A percentile compares a stretch with the other conserved stretches of the same genome.
Evolutionary conservation across 2,888 invertebrate species (phyloP).

Genomic region (Drosophila silvestris): DNA sequence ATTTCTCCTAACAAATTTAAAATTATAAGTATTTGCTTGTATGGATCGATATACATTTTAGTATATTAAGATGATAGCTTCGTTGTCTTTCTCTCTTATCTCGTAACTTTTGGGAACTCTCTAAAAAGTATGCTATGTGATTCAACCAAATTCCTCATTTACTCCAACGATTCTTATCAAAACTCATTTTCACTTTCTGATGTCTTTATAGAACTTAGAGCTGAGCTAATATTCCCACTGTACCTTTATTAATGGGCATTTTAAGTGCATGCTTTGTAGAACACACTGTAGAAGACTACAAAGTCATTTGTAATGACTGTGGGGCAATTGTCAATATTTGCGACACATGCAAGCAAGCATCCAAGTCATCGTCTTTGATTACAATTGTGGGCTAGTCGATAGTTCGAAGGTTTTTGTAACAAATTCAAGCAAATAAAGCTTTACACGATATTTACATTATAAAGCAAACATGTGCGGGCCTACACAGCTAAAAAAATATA

Average conservation of each 20-base stretch:
- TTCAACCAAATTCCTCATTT: not conserved
- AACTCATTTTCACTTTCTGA: not conserved
- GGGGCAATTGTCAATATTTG: constrained; percentile 73
- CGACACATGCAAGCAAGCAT: constrained; percentile 66
- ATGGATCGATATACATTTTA: not conserved
- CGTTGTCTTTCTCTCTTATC: not conserved
- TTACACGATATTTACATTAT: constrained; percentile 68
- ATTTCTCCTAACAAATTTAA: not conserved
- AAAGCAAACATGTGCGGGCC: constrained; percentile 52
- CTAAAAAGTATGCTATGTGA: constrained; percentile 45
- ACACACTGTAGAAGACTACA: constrained; percentile 40
- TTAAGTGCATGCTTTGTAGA: constrained; percentile 55
- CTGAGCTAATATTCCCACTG: constrained; percentile 7
- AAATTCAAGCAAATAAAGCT: constrained; percentile 70
- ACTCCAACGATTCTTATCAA: not conserved
- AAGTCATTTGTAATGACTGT: constrained; percentile 56
- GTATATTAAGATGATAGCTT: too few relatives aligned
- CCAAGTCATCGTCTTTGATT: constrained; percentile 66
- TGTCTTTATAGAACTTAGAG: not conserved
- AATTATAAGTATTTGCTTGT: not conserved
- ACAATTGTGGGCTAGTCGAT: constrained; percentile 57
- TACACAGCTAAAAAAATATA: constrained; percentile 15
- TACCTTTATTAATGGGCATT: constrained; percentile 7
- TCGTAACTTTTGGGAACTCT: not conserved
- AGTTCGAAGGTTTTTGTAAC: constrained; percentile 73